Base-by-base conservation (phyloP, 2,113 vertebrate genomes). In the Cathartes aura region DNA sequence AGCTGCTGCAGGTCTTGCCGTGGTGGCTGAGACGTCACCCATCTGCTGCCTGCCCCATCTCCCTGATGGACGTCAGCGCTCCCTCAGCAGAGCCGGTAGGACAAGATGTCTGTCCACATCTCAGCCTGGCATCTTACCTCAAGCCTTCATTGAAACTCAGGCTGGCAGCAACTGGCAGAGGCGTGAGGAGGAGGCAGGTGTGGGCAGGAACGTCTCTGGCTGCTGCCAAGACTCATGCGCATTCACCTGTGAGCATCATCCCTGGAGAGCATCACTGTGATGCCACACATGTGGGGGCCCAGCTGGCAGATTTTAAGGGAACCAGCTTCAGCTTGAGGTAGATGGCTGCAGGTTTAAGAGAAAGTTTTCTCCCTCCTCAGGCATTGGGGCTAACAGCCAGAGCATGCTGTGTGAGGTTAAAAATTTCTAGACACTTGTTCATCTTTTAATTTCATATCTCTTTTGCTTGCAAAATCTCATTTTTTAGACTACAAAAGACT, bases 141-240 rank as follows among this genome's bases (percentile, higher is more conserved):
- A 15, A 45, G 30, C 43, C 43, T 12, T n/a, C 22, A 0, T 6
- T 12, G n/a, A 32, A 19, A 36, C 50, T 53, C 24, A 2, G 13
- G 63, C 50, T 34, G 63, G 82, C 43, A 59, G 47, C 30, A 20
- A 4, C 15, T 15, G 27, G 38, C 72, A 59, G 43, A 34, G 71
- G 32, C 0, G 4, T 0, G 7, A 63, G 70, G 64, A 66, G 32
- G 74, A 55, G 87, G 74, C 24, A n/a, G 48, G 48, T 10, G 10
- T 17, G 36, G 55, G 42, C 62, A 66, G 76, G 56, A 27, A 23
- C 0, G 3, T 13, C 53, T 21, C 74, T 58, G 74, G 62, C 36
- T 47, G n/a, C 42, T 2, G 3, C 68, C 32, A 8, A 7, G 59
- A 32, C 27, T 20, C 2, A 0, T 27, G 34, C 5, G 0, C 11